Evolutionary conservation across 2,797 vertebrate species (phyloP).

Genomic region (Melopsittacus undulatus): DNA sequence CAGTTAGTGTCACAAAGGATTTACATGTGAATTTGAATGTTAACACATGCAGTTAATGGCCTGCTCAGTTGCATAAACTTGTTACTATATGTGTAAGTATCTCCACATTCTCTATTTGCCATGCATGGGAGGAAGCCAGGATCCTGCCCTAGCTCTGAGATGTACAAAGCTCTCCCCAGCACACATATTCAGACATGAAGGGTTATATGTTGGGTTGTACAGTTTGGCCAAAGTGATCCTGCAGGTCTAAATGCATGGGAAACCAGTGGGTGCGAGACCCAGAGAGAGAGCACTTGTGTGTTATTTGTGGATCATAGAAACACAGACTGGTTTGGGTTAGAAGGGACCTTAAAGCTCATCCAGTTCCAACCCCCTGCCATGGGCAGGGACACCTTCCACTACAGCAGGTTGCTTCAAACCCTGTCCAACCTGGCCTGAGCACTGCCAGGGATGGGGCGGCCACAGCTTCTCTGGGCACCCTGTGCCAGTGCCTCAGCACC

Average conservation of each 20-base stretch:
- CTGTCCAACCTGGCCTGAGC: not conserved
- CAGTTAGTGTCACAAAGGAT: not conserved
- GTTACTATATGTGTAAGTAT: not conserved
- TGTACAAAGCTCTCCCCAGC: not conserved
- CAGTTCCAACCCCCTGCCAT: not conserved
- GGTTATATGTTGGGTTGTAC: not conserved
- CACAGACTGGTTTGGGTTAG: not conserved
- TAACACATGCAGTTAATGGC: not conserved
- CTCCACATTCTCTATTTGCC: not conserved
- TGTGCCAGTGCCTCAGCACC: rapidly evolving
- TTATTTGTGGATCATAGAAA: not conserved
- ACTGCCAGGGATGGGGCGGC: not conserved
- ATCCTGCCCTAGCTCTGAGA: not conserved
- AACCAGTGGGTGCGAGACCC: not conserved
- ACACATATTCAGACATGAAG: not conserved
- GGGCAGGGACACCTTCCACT: not conserved
- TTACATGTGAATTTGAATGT: not conserved
- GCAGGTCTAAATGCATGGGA: rapidly evolving
- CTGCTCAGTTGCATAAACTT: not conserved
- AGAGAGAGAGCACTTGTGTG: rapidly evolving
- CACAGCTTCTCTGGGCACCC: not conserved
- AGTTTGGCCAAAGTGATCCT: not conserved
- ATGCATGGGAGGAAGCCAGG: not conserved
- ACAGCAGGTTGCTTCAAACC: not conserved
- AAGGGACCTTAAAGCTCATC: not conserved